Base-by-base conservation (phyloP, 2,888 invertebrate genomes). In the Athalia cordata region DNA sequence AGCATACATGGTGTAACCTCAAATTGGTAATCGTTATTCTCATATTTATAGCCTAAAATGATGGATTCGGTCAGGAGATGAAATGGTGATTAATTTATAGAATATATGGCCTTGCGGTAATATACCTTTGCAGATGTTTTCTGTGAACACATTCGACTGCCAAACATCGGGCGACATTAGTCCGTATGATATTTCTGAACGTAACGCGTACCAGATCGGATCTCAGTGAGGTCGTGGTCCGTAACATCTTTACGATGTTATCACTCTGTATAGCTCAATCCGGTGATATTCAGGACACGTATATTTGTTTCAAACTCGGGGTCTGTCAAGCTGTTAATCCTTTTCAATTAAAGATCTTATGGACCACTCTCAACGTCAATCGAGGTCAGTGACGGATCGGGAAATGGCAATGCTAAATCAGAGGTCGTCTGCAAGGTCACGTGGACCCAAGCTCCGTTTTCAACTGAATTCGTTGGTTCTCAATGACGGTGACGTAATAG, bases 181-280 rank as follows among this genome's bases (percentile, higher is more conserved):
- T 90, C 86, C 93, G 91, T 81, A 92, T 88, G 85, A 92, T 91
- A 91, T 93, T 93, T 89, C 92, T 93, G 70, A 94, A 89, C 86
- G 93, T 91, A 87, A 93, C 92, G 86, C 93, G 93, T 85, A 95
- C 89, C 85, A 94, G 90, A 89, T 94, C 93, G 90, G 93, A 94
- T 92, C 95, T 94, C 90, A 93, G 91, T 77, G 83, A 84, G 87
- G 93, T 91, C 86, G 95, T 93, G 90, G 94, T 94, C 92, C 95
- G 94, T 91, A 96, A 92, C 95, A 96, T 95, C 90, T 92, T 92
- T 55, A 67, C 50, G 65, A 78, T 75, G 68, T 68, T 66, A 61
- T 68, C 72, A 55, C 59, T 64, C 9, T 52, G n/a, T 43, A 13
- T 15, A 55, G 9, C n/a, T 66, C 29, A 43, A 55, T 68, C 13